Conservation (phyloP, 2,113 vertebrate species). For the Phaethornis superciliosus region DNA sequence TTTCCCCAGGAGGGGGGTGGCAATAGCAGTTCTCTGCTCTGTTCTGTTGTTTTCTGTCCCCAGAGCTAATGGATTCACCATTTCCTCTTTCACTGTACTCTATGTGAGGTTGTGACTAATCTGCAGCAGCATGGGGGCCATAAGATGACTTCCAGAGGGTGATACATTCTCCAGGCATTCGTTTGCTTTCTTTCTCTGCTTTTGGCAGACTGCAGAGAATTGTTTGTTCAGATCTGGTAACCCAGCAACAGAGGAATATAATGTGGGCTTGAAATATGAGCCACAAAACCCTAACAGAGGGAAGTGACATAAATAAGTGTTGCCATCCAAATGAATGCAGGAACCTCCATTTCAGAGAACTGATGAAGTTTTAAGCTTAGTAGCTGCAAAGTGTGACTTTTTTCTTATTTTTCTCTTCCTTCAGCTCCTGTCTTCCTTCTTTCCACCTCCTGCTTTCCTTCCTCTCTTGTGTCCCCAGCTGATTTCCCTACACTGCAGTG, state of each 20-base stretch:
- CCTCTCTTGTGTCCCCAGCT: not conserved
- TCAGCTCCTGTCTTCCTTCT: not conserved
- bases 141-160: conserved; percentile 67
- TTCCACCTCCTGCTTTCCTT: not conserved
- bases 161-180: conserved; percentile 75
- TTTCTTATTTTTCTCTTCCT: not conserved
- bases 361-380: not conserved
- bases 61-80: not conserved
- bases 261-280: conserved; percentile 52
- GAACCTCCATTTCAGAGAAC: not conserved
- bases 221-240: conserved; percentile 68
- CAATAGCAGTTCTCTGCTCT: not conserved
- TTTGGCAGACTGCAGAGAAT: conserved; percentile 52
- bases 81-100: conserved; percentile 34
- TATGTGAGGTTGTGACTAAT: conserved; percentile 47
- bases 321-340: not conserved
- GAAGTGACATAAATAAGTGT: conserved; percentile 28
- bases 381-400: not conserved
- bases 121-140: conserved; percentile 24
- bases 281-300: conserved; percentile 21
- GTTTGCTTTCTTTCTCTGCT: conserved; percentile 57
- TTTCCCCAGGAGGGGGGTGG: not conserved
- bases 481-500: not conserved
- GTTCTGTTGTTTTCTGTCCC: not conserved
- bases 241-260: conserved; percentile 61